phyloP scores from a whole-genome alignment of 2,797 vertebrate species.

The Hoplostethus atlanticus region DNA sequence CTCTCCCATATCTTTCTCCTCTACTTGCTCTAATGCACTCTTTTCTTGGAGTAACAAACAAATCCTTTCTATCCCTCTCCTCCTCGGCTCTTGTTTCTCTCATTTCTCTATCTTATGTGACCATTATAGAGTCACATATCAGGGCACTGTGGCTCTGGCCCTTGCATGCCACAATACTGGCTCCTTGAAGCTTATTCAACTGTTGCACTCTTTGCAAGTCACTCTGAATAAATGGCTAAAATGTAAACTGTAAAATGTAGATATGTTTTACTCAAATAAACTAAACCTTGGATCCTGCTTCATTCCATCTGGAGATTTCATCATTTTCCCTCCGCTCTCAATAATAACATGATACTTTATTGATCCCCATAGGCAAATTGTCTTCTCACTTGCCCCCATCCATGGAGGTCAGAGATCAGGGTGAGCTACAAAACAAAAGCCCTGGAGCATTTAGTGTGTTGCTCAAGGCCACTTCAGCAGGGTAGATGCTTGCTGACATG shows the following conservation, averaged over 20 bases:
- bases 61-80: slow-evolving; percentile 4
- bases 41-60: slow-evolving; percentile 13
- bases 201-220: neutral
- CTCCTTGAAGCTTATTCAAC: neutral
- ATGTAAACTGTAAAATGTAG: too few species aligned
- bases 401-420: slow-evolving; percentile 16
- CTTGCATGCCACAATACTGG: neutral
- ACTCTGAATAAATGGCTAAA: too few species aligned
- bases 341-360: slow-evolving; percentile 19
- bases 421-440: neutral
- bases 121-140: slow-evolving; percentile 20
- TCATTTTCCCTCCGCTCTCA: neutral
- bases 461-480: neutral
- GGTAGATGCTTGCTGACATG: neutral
- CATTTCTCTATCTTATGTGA: neutral
- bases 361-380: slow-evolving; percentile 18
- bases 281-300: neutral
- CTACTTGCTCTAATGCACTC: slow-evolving; percentile 26
- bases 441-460: neutral
- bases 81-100: slow-evolving; percentile 13
- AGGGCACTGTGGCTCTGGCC: neutral
- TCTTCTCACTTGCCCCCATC: slow-evolving; percentile 9
- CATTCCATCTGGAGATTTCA: slow-evolving; percentile 13
- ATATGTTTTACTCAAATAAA: neutral
- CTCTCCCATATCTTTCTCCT: slow-evolving; percentile 11